Evolutionary conservation across 2,113 vertebrate genomes (phyloP).

Genomic region (Ammospiza nelsoni): DNA sequence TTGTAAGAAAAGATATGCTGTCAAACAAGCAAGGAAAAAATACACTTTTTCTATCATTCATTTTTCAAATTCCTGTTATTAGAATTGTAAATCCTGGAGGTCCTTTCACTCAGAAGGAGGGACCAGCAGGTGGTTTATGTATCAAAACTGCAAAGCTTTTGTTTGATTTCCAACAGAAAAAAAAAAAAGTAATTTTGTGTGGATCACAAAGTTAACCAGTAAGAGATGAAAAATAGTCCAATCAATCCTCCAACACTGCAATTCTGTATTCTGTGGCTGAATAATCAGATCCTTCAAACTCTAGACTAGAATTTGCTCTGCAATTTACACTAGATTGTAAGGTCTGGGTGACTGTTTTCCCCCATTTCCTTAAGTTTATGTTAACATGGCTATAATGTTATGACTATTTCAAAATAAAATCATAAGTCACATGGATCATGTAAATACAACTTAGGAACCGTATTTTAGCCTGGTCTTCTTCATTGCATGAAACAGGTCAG

Average conservation of each 20-base stretch:
- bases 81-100: not conserved
- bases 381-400: not conserved
- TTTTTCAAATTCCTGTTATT: constrained; percentile 3
- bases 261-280: not conserved
- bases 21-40: not conserved
- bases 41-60: not conserved
- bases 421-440: not conserved
- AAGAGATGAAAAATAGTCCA: constrained; percentile 6
- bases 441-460: not conserved
- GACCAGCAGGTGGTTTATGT: not conserved
- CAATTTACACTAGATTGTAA: not conserved
- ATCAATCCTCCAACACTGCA: not conserved
- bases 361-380: not conserved
- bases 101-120: not conserved
- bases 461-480: not conserved
- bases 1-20: not conserved
- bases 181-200: not conserved
- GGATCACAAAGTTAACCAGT: not conserved
- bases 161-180: not conserved
- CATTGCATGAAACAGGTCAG: not conserved
- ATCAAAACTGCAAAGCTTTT: not conserved
- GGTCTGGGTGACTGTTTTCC: not conserved
- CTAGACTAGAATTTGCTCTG: not conserved
- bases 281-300: not conserved
- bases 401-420: not conserved